phyloP scores from a whole-genome alignment of 37 sponge, comb jelly and placozoan genomes.

The Aphrocallistes beatrix region DNA sequence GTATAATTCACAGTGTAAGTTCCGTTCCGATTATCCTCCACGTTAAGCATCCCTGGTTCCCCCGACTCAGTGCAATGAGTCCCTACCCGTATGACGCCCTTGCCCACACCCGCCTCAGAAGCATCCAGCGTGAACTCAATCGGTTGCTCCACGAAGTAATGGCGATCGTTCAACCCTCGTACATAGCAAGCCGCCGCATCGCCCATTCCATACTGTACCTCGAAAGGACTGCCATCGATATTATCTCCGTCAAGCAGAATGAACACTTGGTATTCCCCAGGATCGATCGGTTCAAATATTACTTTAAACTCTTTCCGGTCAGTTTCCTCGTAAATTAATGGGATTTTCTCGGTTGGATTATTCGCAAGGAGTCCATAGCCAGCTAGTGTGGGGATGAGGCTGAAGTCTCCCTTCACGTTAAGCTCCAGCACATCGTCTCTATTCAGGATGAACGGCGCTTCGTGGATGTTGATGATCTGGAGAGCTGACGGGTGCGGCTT shows the following conservation, averaged over 20 bases:
- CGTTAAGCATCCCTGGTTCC: background rate
- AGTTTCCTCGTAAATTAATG: background rate
- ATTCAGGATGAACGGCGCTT: background rate
- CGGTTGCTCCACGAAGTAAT: constrained; percentile 13
- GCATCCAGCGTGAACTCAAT: constrained; percentile 6
- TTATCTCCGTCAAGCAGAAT: background rate
- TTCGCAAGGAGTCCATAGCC: background rate
- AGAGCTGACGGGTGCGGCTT: background rate
- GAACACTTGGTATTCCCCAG: background rate
- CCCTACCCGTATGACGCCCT: background rate
- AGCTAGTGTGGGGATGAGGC: background rate
- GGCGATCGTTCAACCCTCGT: background rate
- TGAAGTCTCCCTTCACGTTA: background rate
- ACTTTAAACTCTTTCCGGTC: background rate
- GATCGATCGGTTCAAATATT: background rate
- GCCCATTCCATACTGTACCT: background rate
- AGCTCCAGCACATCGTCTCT: background rate
- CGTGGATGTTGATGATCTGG: background rate
- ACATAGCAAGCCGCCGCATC: constrained; percentile 8
- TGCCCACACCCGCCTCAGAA: background rate
- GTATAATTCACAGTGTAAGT: constrained; percentile 3
- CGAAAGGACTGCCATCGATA: background rate
- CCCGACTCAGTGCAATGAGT: background rate
- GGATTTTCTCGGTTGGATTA: background rate
- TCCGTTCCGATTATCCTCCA: background rate